A percentile compares a stretch with the other conserved stretches of the same genome.
phyloP scores from a whole-genome alignment of 2,113 vertebrate species.

The Poicephalus gulielmi region DNA sequence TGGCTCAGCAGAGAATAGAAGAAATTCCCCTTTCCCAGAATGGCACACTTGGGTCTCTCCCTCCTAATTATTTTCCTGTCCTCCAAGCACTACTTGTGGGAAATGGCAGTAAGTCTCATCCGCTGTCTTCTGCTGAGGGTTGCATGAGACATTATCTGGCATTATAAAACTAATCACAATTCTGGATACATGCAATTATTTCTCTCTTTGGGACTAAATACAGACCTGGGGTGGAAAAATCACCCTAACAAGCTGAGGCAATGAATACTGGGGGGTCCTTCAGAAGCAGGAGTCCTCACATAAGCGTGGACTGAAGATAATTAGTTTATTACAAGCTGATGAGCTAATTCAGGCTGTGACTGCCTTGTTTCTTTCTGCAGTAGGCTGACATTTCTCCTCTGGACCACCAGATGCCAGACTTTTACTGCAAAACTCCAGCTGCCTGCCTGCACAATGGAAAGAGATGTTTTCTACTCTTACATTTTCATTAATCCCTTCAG shows the following conservation, averaged over 20 bases:
- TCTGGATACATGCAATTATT: neutral
- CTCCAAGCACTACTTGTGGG: neutral
- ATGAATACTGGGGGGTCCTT: neutral
- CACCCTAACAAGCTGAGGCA: accelerated
- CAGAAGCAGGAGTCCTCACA: neutral
- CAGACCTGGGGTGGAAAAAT: neutral
- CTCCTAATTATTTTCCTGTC: neutral
- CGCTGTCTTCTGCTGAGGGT: neutral
- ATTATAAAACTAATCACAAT: neutral
- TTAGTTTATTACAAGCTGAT: neutral
- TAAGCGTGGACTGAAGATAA: neutral
- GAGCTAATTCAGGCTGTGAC: neutral
- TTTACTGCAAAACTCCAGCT: conserved; percentile 71
- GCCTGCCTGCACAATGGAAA: neutral
- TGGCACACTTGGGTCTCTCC: neutral
- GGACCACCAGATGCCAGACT: conserved; percentile 81
- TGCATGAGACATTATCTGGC: neutral
- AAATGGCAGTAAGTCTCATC: neutral
- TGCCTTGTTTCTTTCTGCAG: neutral
- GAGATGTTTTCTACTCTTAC: neutral
- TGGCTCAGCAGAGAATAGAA: neutral
- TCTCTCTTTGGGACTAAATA: neutral
- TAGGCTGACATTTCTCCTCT: neutral
- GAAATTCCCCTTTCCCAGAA: neutral
- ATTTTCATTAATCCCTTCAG: neutral